Evolutionary conservation across 2,113 vertebrate species (phyloP), one percentile per base, ranked within the genome.

Genomic region (Silurus glanis): DNA sequence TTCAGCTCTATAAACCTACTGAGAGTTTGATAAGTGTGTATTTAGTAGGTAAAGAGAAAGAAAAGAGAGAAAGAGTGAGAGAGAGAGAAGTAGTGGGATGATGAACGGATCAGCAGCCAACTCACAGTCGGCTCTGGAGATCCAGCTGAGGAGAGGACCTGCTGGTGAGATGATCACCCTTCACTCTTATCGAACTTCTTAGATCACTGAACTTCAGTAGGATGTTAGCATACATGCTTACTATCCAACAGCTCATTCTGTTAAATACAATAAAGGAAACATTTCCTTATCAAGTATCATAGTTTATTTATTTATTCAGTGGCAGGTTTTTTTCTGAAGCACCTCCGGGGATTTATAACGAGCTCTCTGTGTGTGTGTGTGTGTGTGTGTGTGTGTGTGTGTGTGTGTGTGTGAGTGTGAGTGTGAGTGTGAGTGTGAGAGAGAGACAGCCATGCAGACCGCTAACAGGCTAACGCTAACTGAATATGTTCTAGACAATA

Each of bases 71-170:
- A 9, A 76, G 12, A 55, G 25, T 10, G 2, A 75, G 49, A 17
- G 0, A 19, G 17, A 19, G 37, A 21, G 67, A 23, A 21, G 1
- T 21, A 55, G 49, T 17, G 23, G 12, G 1, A 91, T 49, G n/a
- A 95, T 95, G 95, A 95, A 95, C 84, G 94, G 94, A 53, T 93
- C 93, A 4, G 72, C 93, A 80, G 85, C 79, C n/a, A 74, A 85
- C 17, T 59, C 89, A 0, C 10, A 81, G 45, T 69, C 19, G 37
- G 76, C 49, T 61, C 51, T 92, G 89, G 90, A 93, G 64, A 92
- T 95, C 0, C 90, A 85, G 2, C 92, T 95, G 45, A 93, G 92
- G 88, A 91, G 95, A 55, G 94, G 95, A 71, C 91, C 94, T 0
- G 88, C 94, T 62, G 95, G 95, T 95, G 78, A 80, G 76, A 37